Evolutionary conservation across 2,888 invertebrate genomes (phyloP).

Genomic region (Mantis religiosa): DNA sequence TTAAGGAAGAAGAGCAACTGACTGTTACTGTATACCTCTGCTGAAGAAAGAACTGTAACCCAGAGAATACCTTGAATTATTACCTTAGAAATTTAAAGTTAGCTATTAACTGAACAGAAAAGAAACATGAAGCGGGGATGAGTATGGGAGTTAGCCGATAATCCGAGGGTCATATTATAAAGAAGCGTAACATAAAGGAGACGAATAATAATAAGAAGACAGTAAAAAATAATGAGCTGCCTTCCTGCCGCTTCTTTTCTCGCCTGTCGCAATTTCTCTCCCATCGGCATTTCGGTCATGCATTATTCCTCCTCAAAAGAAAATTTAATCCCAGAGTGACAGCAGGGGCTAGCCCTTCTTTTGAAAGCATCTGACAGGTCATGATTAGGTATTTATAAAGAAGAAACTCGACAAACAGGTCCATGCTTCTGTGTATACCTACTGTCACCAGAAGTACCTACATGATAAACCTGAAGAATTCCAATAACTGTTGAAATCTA

Average conservation of each 20-base stretch:
- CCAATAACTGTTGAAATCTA: too few species aligned
- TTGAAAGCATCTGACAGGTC: conserved; percentile 42
- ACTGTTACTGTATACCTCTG: not conserved
- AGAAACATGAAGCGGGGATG: not conserved
- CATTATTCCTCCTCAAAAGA: conserved; percentile 48
- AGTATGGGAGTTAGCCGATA: not conserved
- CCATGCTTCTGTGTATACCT: not conserved
- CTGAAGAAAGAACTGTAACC: not conserved
- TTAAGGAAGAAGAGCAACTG: too few species aligned
- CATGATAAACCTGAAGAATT: too few species aligned
- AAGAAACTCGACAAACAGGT: not conserved
- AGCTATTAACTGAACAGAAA: not conserved
- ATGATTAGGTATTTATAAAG: conserved; percentile 42
- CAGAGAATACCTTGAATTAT: not conserved
- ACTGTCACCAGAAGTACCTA: too few species aligned
- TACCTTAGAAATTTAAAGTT: not conserved
- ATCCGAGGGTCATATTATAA: not conserved
- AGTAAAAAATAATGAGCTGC: not conserved
- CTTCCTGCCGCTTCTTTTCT: not conserved
- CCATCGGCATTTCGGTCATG: conserved; percentile 41
- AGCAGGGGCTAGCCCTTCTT: conserved; percentile 45
- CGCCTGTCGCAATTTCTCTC: conserved; percentile 9
- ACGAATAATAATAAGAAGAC: not conserved
- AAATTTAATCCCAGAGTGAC: conserved; percentile 45
- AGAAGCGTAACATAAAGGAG: not conserved